Evolutionary conservation across 2,888 invertebrate species (phyloP).

Genomic region (Tuberolachnus salignus): DNA sequence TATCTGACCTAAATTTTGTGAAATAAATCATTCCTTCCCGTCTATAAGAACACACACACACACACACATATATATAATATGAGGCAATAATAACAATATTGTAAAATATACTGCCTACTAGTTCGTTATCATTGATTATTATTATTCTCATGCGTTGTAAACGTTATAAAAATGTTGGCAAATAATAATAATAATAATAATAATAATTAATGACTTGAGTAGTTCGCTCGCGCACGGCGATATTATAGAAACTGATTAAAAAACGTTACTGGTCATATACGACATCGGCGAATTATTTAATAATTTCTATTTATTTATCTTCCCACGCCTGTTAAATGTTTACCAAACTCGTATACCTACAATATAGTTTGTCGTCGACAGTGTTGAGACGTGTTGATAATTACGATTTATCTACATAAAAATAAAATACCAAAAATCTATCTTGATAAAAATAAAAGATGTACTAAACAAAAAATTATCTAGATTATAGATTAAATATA

Average conservation of each 20-base stretch:
- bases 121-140: constrained; percentile 24
- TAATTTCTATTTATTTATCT: background rate
- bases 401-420: too few relatives aligned
- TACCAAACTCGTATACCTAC: background rate
- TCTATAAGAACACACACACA: background rate
- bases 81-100: constrained; percentile 17
- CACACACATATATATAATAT: background rate
- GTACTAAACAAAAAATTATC: too few relatives aligned
- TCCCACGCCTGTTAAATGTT: constrained; percentile 36
- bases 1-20: constrained; percentile 13
- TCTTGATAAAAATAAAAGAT: too few relatives aligned
- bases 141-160: background rate
- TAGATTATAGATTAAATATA: too few relatives aligned
- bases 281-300: background rate
- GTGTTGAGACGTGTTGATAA: too few relatives aligned
- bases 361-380: too few relatives aligned
- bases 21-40: constrained; percentile 23
- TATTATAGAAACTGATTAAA: constrained; percentile 30
- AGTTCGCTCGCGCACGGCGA: background rate
- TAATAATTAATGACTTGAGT: background rate
- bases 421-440: too few relatives aligned
- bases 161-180: constrained; percentile 5
- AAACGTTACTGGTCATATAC: constrained; percentile 46
- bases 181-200: background rate
- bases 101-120: background rate